phyloP scores from a whole-genome alignment of 2,797 vertebrate genomes.

The Chloroceryle amazona region DNA sequence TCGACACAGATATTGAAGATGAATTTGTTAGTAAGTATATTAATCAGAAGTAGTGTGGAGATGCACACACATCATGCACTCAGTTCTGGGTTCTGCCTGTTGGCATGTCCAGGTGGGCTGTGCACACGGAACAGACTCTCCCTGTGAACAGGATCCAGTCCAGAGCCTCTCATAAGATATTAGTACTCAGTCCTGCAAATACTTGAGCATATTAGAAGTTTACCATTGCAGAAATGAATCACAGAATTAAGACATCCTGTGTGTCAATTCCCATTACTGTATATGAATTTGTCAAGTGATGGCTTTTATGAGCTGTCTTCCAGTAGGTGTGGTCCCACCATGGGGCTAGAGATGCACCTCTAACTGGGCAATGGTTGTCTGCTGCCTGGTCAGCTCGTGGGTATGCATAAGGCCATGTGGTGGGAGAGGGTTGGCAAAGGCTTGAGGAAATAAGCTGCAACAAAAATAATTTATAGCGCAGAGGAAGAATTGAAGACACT shows the following conservation, averaged over 20 bases:
- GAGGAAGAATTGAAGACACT: neutral
- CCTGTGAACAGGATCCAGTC: neutral
- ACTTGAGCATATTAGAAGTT: neutral
- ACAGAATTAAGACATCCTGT: neutral
- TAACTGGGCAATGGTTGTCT: neutral
- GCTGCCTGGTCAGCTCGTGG: neutral
- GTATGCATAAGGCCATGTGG: fast-evolving
- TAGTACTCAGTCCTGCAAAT: neutral
- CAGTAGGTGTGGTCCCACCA: neutral
- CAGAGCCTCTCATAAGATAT: neutral
- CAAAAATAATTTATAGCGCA: neutral
- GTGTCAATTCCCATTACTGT: neutral
- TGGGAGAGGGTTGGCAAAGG: neutral
- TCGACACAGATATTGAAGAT: conserved; percentile 82
- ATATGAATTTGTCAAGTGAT: neutral
- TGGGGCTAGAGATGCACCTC: neutral
- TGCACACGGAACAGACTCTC: neutral
- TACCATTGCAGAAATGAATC: neutral
- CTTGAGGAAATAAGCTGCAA: neutral
- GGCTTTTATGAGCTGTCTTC: neutral
- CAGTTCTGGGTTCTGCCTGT: neutral
- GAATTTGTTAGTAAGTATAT: conserved; percentile 86
- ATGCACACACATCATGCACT: neutral
- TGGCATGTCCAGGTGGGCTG: neutral
- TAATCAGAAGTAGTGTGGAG: neutral